Percentiles rank a stretch among this genome's conserved stretches.
phyloP scores from a whole-genome alignment of 2,888 invertebrate genomes.

The Conops quadrifasciatus region DNA sequence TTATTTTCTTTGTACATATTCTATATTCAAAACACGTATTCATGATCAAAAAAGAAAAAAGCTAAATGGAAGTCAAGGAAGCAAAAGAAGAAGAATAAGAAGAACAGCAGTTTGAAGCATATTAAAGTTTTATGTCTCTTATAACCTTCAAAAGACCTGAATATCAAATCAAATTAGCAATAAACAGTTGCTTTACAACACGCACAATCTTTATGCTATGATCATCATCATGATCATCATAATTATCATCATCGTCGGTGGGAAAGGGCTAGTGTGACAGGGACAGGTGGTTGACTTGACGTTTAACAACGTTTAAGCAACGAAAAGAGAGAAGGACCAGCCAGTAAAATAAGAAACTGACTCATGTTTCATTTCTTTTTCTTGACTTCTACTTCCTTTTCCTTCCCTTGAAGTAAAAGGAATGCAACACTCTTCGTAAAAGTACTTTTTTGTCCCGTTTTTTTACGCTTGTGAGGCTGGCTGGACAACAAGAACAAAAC shows the following conservation, averaged over 20 bases:
- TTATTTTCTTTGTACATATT: too few relatives aligned
- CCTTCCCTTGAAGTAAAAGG: too few relatives aligned
- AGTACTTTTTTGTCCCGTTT: too few relatives aligned
- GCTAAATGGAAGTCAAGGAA: not conserved
- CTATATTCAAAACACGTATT: too few relatives aligned
- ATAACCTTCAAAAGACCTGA: slow-evolving; percentile 7
- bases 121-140: too few relatives aligned
- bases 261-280: not conserved
- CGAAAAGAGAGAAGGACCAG: not conserved
- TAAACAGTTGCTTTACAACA: not conserved
- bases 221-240: too few relatives aligned
- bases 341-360: not conserved
- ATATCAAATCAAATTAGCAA: slow-evolving; percentile 4
- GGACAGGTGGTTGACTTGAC: slow-evolving; percentile 16
- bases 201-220: too few relatives aligned
- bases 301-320: not conserved
- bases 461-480: too few relatives aligned
- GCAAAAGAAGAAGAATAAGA: not conserved
- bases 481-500: too few relatives aligned
- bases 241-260: not conserved
- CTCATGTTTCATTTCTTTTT: not conserved
- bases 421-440: too few relatives aligned
- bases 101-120: too few relatives aligned
- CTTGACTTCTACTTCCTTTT: too few relatives aligned
- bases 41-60: not conserved